Conservation (phyloP, 2,888 invertebrate species). For the Pedicia rivosa region DNA sequence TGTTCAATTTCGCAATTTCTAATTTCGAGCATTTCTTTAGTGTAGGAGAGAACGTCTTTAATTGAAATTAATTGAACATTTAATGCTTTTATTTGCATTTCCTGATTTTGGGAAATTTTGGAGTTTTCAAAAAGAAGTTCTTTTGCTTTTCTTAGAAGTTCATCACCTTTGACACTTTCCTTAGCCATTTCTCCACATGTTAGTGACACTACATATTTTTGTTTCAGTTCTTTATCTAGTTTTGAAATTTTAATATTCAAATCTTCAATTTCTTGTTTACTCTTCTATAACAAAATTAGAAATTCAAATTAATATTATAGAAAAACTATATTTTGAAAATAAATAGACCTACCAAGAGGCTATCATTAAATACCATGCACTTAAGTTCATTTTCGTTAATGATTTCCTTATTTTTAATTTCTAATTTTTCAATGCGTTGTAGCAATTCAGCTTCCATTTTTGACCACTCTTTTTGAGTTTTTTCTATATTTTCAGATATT, state of each 20-base stretch:
- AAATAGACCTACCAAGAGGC: too few species aligned
- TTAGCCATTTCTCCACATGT: slow-evolving; percentile 21
- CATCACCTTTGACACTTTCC: slow-evolving; percentile 27
- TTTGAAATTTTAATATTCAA: background rate
- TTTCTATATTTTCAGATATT: too few species aligned
- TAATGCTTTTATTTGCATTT: slow-evolving; percentile 58
- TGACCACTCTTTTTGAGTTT: too few species aligned
- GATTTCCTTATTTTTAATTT: too few species aligned
- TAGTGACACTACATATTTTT: slow-evolving; percentile 26
- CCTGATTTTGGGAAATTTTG: slow-evolving; percentile 60
- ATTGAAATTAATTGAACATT: slow-evolving; percentile 55
- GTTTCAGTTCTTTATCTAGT: slow-evolving; percentile 4
- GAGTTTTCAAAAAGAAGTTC: slow-evolving; percentile 60
- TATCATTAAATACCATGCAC: too few species aligned
- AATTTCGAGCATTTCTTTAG: slow-evolving; percentile 63
- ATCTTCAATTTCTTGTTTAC: slow-evolving; percentile 1
- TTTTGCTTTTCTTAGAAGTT: slow-evolving; percentile 44
- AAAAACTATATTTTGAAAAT: too few species aligned
- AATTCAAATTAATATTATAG: too few species aligned
- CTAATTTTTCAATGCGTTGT: too few species aligned
- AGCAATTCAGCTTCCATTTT: too few species aligned
- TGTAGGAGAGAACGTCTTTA: slow-evolving; percentile 67
- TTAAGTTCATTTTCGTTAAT: too few species aligned
- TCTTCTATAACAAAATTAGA: too few species aligned
- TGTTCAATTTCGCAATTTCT: slow-evolving; percentile 65